Evolutionary conservation across 2,113 vertebrate species (phyloP).

Genomic region (Melanerpes aurifrons): DNA sequence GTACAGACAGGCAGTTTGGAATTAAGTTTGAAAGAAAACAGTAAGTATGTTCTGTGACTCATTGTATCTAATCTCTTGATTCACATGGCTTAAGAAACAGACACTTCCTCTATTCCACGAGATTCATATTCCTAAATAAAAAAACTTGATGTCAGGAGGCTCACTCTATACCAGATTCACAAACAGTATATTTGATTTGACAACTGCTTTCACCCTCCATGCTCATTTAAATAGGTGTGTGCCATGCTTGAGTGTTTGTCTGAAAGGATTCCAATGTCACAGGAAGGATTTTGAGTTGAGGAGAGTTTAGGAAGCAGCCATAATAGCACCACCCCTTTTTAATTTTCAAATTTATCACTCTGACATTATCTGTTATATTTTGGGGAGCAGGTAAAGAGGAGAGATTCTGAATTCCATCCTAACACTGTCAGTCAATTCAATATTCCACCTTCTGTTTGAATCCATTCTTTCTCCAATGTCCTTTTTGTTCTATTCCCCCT

Average conservation of each 20-base stretch:
- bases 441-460: not conserved
- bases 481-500: not conserved
- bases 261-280: not conserved
- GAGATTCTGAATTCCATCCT: not conserved
- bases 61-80: not conserved
- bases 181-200: not conserved
- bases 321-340: not conserved
- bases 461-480: not conserved
- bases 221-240: not conserved
- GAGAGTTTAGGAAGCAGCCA: not conserved
- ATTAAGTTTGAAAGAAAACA: not conserved
- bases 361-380: not conserved
- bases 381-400: not conserved
- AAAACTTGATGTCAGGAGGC: not conserved
- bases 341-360: not conserved
- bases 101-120: not conserved
- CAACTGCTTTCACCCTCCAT: not conserved
- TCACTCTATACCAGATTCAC: not conserved
- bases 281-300: not conserved
- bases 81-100: not conserved
- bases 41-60: not conserved
- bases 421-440: not conserved
- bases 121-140: not conserved
- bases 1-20: not conserved
- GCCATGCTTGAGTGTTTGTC: not conserved